Conservation (phyloP, 2,113 vertebrate genomes). For the Lepisosteus oculatus region DNA sequence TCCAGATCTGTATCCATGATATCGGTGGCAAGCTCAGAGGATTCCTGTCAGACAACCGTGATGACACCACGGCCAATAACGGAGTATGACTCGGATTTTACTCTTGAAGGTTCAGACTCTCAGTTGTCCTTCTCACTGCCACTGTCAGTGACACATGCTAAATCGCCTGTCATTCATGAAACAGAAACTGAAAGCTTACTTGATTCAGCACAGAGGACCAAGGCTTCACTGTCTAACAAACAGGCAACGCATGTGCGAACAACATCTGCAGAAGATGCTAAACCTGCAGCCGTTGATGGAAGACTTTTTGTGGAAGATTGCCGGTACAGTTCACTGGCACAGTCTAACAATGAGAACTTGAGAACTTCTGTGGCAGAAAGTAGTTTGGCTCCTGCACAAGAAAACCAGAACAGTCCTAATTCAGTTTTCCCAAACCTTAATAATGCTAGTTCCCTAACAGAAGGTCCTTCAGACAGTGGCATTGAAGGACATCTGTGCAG, state of each 20-base stretch:
- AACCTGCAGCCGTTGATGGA: conserved; percentile 66
- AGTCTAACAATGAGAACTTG: conserved; percentile 58
- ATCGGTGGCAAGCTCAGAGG: conserved; percentile 90
- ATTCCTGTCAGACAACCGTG: conserved; percentile 80
- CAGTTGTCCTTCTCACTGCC: conserved; percentile 88
- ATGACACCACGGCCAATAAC: conserved; percentile 74
- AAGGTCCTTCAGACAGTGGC: conserved; percentile 38
- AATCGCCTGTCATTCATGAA: conserved; percentile 81
- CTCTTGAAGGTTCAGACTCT: conserved; percentile 82
- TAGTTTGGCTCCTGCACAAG: conserved; percentile 39
- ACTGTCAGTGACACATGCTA: conserved; percentile 76
- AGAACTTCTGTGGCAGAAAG: conserved; percentile 59
- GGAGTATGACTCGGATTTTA: conserved; percentile 87
- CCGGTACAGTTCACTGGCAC: conserved; percentile 60
- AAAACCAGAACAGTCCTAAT: conserved; percentile 46
- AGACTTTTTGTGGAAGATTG: conserved; percentile 66
- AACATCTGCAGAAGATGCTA: conserved; percentile 81
- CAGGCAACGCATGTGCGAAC: conserved; percentile 78
- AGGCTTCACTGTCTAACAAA: conserved; percentile 56
- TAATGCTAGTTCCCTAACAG: conserved; percentile 59
- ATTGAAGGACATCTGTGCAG: conserved; percentile 55
- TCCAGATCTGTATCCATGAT: conserved; percentile 86
- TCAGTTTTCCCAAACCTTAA: conserved; percentile 31
- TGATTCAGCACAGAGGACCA: conserved; percentile 69
- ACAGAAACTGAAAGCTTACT: conserved; percentile 73